These are phyloP conservation scores for Mellilla xanthometata DNA, from an alignment of 2,888 invertebrate genomes.

Conservation along the genomic window DNA sequence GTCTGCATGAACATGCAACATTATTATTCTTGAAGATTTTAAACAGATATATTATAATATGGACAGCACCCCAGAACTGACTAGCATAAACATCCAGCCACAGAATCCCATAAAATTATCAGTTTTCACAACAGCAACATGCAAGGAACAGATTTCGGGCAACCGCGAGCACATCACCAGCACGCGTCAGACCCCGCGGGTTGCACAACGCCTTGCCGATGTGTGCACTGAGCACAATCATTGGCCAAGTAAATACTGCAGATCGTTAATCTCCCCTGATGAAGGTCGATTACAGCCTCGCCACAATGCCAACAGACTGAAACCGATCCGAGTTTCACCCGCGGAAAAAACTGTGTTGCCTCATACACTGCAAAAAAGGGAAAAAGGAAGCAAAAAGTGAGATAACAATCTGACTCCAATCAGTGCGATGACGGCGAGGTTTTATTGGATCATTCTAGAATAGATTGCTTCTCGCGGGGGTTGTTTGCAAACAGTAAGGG, in stretches of 20 bases:
- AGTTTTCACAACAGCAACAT: conserved; percentile 5
- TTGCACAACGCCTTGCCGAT: conserved; percentile 31
- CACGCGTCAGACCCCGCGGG: conserved; percentile 23
- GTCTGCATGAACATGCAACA: too few relatives aligned
- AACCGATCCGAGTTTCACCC: conserved; percentile 43
- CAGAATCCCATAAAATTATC: neutral
- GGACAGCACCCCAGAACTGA: too few relatives aligned
- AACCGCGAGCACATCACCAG: conserved; percentile 9
- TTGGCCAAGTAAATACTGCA: conserved; percentile 39
- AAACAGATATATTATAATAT: too few relatives aligned
- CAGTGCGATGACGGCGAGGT: conserved; percentile 19
- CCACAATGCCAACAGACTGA: conserved; percentile 23
- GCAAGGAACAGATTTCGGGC: neutral
- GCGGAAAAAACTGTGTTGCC: conserved; percentile 37
- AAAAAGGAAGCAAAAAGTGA: conserved; percentile 34
- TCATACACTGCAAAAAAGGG: conserved; percentile 27
- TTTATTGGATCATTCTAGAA: conserved; percentile 12
- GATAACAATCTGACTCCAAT: conserved; percentile 33
- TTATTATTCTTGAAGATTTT: too few relatives aligned
- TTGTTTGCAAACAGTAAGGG: conserved; percentile 8
- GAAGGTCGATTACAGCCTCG: conserved; percentile 50
- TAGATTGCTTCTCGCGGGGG: conserved; percentile 12
- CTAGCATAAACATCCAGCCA: too few relatives aligned
- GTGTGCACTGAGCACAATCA: conserved; percentile 24
- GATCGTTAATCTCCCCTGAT: conserved; percentile 38